phyloP scores from a whole-genome alignment of 1,140 invertebrate genomes.

The Amyelois transitella region DNA sequence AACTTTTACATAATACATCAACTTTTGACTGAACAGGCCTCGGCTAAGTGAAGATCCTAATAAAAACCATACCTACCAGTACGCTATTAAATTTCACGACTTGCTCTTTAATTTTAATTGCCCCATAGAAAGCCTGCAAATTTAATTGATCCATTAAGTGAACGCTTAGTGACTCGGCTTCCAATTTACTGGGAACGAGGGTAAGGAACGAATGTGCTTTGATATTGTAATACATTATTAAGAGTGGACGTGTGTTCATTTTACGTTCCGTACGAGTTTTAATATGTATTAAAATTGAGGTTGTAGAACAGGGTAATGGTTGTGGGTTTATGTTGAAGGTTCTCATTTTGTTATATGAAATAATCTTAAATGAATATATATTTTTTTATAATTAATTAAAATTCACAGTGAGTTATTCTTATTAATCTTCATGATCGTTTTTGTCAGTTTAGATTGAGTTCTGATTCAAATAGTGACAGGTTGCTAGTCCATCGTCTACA shows the following conservation, averaged over 20 bases:
- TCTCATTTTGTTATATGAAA: no score
- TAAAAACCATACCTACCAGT: not conserved
- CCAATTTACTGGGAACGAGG: not conserved
- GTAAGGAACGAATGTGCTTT: not conserved
- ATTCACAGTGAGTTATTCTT: no score
- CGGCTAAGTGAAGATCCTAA: not conserved
- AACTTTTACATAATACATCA: no score
- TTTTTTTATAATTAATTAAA: no score
- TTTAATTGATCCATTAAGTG: constrained; percentile 9
- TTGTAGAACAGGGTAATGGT: no score
- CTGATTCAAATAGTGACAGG: no score
- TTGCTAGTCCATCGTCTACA: no score
- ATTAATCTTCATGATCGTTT: no score
- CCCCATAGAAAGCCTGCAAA: constrained; percentile 7
- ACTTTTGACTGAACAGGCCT: no score
- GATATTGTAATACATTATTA: not conserved
- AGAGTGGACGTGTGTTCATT: not conserved
- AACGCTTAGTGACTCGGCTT: constrained; percentile 8
- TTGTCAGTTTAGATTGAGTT: no score
- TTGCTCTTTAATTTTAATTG: constrained; percentile 15
- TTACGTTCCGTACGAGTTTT: not conserved
- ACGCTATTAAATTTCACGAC: constrained; percentile 6
- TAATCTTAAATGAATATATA: no score
- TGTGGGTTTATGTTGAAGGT: no score
- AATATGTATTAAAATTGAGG: not conserved